Percentiles rank a stretch among this genome's conserved stretches.
Evolutionary conservation across 2,113 vertebrate species (phyloP).

Genomic region (Albula goreensis): DNA sequence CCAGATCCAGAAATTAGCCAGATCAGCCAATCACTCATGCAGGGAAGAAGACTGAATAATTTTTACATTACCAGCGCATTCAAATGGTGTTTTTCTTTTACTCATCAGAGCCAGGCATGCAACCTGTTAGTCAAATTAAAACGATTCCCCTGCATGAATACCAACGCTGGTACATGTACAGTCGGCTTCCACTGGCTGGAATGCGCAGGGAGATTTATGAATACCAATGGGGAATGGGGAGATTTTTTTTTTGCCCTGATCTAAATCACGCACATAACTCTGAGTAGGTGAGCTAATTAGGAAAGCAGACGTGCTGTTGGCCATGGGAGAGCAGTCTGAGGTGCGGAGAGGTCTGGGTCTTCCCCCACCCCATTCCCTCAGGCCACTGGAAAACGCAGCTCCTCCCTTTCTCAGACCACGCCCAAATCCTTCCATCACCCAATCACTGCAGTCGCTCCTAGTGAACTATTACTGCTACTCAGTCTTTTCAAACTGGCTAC

Average conservation of each 20-base stretch:
- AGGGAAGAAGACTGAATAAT: slow-evolving; percentile 45
- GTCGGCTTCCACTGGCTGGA: background rate
- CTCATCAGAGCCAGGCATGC: slow-evolving; percentile 8
- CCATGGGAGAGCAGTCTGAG: slow-evolving; percentile 22
- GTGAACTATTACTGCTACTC: background rate
- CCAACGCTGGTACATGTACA: background rate
- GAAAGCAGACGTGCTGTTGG: slow-evolving; percentile 49
- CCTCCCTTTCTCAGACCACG: background rate
- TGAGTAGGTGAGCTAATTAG: slow-evolving; percentile 50
- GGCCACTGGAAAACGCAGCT: background rate
- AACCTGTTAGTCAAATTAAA: background rate
- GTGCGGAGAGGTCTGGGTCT: slow-evolving; percentile 10
- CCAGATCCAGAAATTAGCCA: slow-evolving; percentile 37
- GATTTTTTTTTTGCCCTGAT: slow-evolving; percentile 35
- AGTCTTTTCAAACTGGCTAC: background rate
- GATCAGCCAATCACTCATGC: slow-evolving; percentile 41
- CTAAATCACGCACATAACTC: slow-evolving; percentile 60
- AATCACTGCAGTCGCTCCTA: background rate
- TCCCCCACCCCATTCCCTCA: background rate
- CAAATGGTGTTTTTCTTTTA: slow-evolving; percentile 24
- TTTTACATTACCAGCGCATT: slow-evolving; percentile 37
- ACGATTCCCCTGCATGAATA: background rate
- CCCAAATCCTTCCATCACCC: background rate
- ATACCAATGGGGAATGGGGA: background rate
- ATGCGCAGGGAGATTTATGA: slow-evolving; percentile 4